Conservation (phyloP, 2,888 invertebrate genomes). For the Leptinotarsa haldemani region DNA sequence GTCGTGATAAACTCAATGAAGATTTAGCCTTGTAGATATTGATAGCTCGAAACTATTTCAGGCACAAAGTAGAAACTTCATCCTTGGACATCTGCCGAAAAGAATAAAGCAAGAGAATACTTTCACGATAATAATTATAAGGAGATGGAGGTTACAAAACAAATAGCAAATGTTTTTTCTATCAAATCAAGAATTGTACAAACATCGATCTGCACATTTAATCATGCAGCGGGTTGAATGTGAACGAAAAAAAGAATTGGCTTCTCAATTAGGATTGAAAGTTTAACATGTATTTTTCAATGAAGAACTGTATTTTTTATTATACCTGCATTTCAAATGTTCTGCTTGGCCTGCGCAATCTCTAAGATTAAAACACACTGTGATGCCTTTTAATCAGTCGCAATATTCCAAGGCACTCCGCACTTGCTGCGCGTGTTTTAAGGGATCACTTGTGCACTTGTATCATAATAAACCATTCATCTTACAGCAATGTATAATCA, state of each 20-base stretch:
- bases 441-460: too few species aligned
- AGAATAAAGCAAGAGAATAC: constrained; percentile 15
- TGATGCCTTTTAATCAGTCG: too few species aligned
- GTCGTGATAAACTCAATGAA: background rate
- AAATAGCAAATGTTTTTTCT: constrained; percentile 26
- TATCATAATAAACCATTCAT: too few species aligned
- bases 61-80: constrained; percentile 14
- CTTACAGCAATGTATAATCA: too few species aligned
- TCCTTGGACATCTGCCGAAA: constrained; percentile 22
- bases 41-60: constrained; percentile 7
- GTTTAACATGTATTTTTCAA: background rate
- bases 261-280: background rate
- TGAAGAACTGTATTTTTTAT: background rate
- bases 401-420: too few species aligned
- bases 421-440: too few species aligned
- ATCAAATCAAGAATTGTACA: constrained; percentile 15
- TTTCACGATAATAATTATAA: constrained; percentile 24
- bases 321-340: background rate
- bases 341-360: too few species aligned
- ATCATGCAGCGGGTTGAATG: constrained; percentile 28
- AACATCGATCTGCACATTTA: constrained; percentile 25
- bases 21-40: background rate
- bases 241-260: constrained; percentile 14
- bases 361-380: too few species aligned
- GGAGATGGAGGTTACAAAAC: constrained; percentile 10